phyloP scores from a whole-genome alignment of 2,797 vertebrate species.

The Vultur gryphus region DNA sequence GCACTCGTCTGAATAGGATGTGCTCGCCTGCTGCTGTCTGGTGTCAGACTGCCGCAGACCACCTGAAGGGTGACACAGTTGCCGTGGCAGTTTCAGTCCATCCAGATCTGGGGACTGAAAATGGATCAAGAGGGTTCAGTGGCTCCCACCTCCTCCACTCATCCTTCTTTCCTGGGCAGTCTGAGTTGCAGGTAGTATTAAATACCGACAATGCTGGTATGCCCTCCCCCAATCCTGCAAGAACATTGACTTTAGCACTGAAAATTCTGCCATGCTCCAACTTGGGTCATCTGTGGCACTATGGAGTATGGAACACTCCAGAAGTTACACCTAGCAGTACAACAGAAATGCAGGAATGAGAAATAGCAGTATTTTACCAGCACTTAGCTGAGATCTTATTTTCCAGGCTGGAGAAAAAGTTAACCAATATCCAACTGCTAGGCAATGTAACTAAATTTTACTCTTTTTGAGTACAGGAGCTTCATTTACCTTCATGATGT shows the following conservation, averaged over 20 bases:
- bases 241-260: background rate
- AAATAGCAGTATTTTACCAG: background rate
- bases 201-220: background rate
- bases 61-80: background rate
- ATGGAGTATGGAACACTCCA: fast-evolving
- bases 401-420: background rate
- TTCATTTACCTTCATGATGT: background rate
- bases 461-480: background rate
- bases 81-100: background rate
- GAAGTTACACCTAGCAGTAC: background rate
- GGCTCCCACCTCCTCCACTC: background rate
- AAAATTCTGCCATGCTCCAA: background rate
- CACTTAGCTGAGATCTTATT: background rate
- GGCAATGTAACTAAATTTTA: background rate
- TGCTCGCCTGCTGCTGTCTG: background rate
- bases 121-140: background rate
- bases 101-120: background rate
- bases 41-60: background rate
- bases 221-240: background rate
- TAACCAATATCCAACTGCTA: background rate
- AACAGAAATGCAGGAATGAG: background rate
- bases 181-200: background rate
- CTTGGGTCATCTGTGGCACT: background rate
- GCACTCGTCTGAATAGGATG: fast-evolving
- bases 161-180: background rate